phyloP scores from a whole-genome alignment of 2,113 vertebrate species.

The Chelonoidis abingdonii region DNA sequence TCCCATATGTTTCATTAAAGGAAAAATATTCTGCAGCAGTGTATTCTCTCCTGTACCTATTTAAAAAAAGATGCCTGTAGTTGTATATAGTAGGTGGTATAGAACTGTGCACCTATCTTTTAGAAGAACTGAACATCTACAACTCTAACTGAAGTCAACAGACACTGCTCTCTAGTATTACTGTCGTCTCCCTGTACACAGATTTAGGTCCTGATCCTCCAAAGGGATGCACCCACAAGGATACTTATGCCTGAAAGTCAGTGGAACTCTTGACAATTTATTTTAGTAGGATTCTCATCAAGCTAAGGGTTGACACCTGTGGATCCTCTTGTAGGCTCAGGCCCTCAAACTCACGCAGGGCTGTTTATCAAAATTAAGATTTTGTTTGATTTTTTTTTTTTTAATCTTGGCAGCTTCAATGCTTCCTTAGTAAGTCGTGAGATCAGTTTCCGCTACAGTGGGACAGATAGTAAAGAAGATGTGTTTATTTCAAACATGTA shows the following conservation, averaged over 20 bases:
- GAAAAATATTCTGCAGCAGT: not conserved
- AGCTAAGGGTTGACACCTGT: rapidly evolving
- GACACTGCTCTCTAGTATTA: not conserved
- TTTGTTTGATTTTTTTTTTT: not conserved
- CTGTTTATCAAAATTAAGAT: not conserved
- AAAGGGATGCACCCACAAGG: not conserved
- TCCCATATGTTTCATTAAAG: not conserved
- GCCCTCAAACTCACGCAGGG: not conserved
- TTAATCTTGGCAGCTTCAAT: not conserved
- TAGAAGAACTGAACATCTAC: not conserved
- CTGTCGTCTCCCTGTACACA: not conserved
- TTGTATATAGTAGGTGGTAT: not conserved
- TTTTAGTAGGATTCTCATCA: rapidly evolving
- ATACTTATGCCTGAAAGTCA: not conserved
- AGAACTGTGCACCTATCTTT: not conserved
- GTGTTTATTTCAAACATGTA: not conserved
- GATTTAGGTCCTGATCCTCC: not conserved
- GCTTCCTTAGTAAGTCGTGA: not conserved
- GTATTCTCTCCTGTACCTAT: not conserved
- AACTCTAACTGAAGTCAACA: not conserved
- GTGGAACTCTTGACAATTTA: not conserved
- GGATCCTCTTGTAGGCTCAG: not conserved
- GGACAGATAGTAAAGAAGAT: not conserved
- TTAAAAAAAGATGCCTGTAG: not conserved
- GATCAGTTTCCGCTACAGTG: not conserved